Conservation (phyloP, 2,113 vertebrate species). For the Microcebus ravelobensis region DNA sequence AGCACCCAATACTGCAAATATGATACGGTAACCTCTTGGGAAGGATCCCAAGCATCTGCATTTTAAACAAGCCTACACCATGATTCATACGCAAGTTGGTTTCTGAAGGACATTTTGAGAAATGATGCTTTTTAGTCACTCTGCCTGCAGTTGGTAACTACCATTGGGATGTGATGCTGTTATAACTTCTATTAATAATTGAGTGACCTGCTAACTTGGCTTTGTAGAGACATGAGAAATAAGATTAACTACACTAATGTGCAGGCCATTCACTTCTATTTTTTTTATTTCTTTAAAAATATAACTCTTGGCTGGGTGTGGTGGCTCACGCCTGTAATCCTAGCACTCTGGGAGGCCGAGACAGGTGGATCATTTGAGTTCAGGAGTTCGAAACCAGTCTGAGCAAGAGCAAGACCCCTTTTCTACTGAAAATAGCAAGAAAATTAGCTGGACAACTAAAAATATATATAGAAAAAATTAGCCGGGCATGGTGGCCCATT, state of each 20-base stretch:
- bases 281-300: conserved; percentile 10
- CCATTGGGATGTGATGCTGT: neutral
- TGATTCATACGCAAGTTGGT: neutral
- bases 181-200: neutral
- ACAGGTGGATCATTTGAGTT: too few relatives aligned
- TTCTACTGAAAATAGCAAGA: too few relatives aligned
- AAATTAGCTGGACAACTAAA: too few relatives aligned
- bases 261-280: neutral
- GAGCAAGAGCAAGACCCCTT: too few relatives aligned
- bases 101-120: neutral
- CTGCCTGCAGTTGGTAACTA: neutral
- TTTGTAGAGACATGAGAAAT: neutral
- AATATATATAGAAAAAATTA: too few relatives aligned
- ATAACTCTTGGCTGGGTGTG: neutral
- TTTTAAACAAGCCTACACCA: neutral
- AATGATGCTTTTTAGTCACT: neutral
- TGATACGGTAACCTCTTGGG: neutral
- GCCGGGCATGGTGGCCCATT: too few relatives aligned
- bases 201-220: neutral
- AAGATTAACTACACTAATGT: neutral
- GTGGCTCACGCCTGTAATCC: too few relatives aligned
- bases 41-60: neutral
- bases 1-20: neutral
- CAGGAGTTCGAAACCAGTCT: too few relatives aligned
- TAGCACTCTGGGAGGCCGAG: too few relatives aligned